Base-by-base conservation (phyloP, 2,888 invertebrate genomes). In the Halictus quadricinctus region DNA sequence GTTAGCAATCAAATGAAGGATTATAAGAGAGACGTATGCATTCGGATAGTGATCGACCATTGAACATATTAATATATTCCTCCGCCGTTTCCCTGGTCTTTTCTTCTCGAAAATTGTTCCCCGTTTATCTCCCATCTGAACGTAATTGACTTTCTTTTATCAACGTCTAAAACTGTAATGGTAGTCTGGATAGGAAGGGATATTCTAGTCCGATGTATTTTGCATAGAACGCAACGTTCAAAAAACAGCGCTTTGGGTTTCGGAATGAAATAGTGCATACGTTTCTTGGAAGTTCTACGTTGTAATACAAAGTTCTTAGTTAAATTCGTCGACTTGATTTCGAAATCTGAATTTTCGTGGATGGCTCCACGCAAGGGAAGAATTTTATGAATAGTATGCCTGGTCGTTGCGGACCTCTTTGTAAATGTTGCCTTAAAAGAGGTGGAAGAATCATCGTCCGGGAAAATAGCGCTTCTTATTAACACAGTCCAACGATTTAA, bases 1-100 rank as follows among this genome's bases (percentile, higher is more conserved):
- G n/a, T 43, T 66, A 54, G n/a, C 58, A n/a, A 66, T 48, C 46
- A 12, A 81, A 66, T n/a, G 48, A 54, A 86, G 73, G 80, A 82
- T 84, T 84, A 77, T 80, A 81, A 90, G 85, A 89, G 85, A 79
- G 80, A 89, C 90, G 89, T 89, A 88, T 89, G 89, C 88, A 60
- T 89, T 84, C 73, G 12, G 84, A 79, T 54, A 43, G 64, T 21
- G 36, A 78, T 46, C 50, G 46, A 43, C 12, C 29, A 48, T 80
- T 72, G 84, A 70, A 79, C 69, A 66, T 72, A 72, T 80, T 76
- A 76, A 66, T 76, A 60, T 75, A 80, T 54, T 50, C 66, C 58
- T 79, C 70, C 54, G 75, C 64, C 6, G 78, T 64, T 70, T 78
- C 74, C 74, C 25, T 25, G 1, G 1, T 36, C 74, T 81, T 50